Base-by-base conservation (phyloP, 2,888 invertebrate species). In the Malacosoma neustria region DNA sequence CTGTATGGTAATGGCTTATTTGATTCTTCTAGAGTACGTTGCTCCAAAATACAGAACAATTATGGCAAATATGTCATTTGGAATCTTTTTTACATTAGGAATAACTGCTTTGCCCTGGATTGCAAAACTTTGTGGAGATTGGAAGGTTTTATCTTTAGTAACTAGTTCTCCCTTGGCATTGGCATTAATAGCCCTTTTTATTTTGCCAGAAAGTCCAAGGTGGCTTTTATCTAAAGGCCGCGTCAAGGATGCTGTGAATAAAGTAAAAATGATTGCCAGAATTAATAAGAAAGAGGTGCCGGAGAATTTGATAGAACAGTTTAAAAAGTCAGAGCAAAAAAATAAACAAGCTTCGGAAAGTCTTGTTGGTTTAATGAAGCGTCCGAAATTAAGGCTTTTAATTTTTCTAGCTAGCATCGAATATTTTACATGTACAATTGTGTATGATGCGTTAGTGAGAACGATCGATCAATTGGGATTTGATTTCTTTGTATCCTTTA, bases 181-280 rank as follows among this genome's bases (percentile, higher is more conserved):
- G 4, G 46, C 67, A 3, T 5, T 79, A 29, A 29, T 76, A 2
- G 55, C 72, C 5, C 72, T 69, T 5, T 54, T 72, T 9, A 34
- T 75, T 12, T 51, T 77, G 15, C 75, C 76, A 1, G 80, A 81
- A 46, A 81, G 80, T 41, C 72, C 80, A 7, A 60, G 71, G 34
- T 81, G 79, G 79, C 43, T 76, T 5, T 39, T 79, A 2, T 65
- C 70, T 7, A 72, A 67, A 40, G 74, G 72, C 4, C 57, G 68
- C 11, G 42, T 71, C 1, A 61, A 77, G 14, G 70, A 76, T 3
- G 64, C 77, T 2, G 40, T 75, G 0, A 41, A 57, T 0, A 75
- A 64, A 51, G 47, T 73, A 4, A 33, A 60, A 11, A 54, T 37
- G 9, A 73, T 77, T 11, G 64, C 61, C 7, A 52, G 54, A 41